Evolutionary conservation across 2,113 vertebrate genomes (phyloP), one percentile per base, ranked within the genome.

Genomic region (Pseudolaguvia tuberculata): DNA sequence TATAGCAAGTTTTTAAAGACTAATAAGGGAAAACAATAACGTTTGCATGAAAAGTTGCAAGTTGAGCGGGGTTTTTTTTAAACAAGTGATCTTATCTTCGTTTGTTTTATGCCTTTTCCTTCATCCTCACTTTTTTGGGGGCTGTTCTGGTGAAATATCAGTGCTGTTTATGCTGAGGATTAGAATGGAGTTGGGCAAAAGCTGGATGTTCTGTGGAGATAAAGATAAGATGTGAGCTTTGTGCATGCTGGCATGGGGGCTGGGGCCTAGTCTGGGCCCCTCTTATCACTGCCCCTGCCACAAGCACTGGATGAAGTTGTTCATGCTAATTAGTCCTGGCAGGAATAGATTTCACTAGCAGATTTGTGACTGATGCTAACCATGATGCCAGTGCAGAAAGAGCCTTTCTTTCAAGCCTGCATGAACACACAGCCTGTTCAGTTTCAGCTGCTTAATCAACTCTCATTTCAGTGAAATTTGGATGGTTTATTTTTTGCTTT

Each of bases 121-220:
- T 72, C 65, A 12, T 59, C 47, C 59, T 70, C 25, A 63, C 61
- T 62, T 73, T 91, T 90, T 89, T 92, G 89, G 86, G 29, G 53
- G 65, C 35, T 91, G 89, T 84, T 90, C 89, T 79, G 93, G 92
- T 93, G 93, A 97, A 97, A 98, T 97, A 96, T 97, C 94, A 93
- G 92, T 95, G 95, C 96, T 98, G 96, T 97, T 98, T 97, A 98
- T 94, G 94, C 90, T 93, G 93, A 92, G 96, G 96, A 97, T 99
- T 97, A 97, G 91, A 90, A 88, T 89, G 93, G 94, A 94, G 96
- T 94, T 97, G 95, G 94, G 93, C 93, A 94, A 95, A 92, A 93
- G 92, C 92, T 90, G 91, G 94, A 95, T 96, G 95, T 97, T 95
- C 93, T 94, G 92, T 93, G 92, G 92, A 93, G 94, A 96, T 95